A percentile compares a stretch with the other conserved stretches of the same genome.
Conservation (phyloP, 2,797 vertebrate genomes). For the Paedocypris micromegethes region DNA sequence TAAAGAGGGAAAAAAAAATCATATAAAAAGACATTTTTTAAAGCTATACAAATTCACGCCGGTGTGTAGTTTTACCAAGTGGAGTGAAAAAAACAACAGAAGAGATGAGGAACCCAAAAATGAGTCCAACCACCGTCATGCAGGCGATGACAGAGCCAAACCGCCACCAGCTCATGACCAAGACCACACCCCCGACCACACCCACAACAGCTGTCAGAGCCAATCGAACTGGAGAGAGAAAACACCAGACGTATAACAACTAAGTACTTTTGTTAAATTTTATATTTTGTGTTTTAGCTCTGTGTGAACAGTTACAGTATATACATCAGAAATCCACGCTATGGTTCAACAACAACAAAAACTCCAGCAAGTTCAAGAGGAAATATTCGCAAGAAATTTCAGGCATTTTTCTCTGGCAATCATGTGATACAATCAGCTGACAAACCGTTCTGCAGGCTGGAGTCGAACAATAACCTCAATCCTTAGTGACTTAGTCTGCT, state of each 20-base stretch:
- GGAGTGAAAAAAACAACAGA: conserved; percentile 80
- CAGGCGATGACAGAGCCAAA: conserved; percentile 78
- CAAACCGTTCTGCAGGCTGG: background rate
- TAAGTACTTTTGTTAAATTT: no score
- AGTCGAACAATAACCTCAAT: background rate
- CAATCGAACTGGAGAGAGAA: conserved; percentile 68
- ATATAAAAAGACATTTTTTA: background rate
- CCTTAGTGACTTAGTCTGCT: background rate
- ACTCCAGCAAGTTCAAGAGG: background rate
- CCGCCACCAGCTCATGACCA: conserved; percentile 88
- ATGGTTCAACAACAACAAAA: background rate
- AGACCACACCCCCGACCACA: conserved; percentile 70
- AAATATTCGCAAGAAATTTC: background rate
- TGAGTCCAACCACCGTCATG: conserved; percentile 77
- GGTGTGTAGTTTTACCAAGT: conserved; percentile 67
- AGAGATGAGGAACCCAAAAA: conserved; percentile 80
- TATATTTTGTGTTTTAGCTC: no score
- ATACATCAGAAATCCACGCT: no score
- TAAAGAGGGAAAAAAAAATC: background rate
- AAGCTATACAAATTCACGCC: no score
- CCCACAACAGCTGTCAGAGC: conserved; percentile 72
- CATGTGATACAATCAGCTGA: background rate
- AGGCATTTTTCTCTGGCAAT: background rate
- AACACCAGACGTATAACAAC: background rate
- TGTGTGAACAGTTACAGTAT: no score